These are phyloP conservation scores for Alosa sapidissima DNA, from an alignment of 2,797 vertebrate genomes.

Conservation along the genomic window DNA sequence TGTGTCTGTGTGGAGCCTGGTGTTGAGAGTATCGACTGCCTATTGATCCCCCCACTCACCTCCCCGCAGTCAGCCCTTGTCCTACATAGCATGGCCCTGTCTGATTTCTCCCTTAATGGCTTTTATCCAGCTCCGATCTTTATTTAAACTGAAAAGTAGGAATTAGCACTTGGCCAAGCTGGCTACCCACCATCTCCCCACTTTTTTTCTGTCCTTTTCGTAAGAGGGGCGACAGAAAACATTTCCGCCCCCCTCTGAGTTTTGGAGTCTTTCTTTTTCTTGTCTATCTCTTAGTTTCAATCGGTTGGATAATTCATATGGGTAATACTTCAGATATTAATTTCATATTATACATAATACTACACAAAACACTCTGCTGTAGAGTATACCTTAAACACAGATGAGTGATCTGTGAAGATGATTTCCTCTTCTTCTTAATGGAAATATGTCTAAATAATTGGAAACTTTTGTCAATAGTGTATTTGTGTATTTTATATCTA, in stretches of 20 bases:
- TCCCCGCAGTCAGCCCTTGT: conserved; percentile 84
- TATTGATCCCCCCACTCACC: conserved; percentile 83
- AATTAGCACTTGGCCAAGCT: conserved; percentile 77
- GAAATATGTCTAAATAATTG: neutral
- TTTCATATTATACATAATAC: neutral
- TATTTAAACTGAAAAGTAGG: conserved; percentile 87
- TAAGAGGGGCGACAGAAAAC: conserved; percentile 14
- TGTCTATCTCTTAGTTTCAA: neutral
- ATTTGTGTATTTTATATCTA: neutral
- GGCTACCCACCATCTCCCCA: conserved; percentile 66
- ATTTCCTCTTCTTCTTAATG: neutral
- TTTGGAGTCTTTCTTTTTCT: neutral
- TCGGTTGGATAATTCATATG: neutral
- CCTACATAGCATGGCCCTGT: conserved; percentile 82
- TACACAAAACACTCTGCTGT: neutral
- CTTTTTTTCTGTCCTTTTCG: conserved; percentile 44
- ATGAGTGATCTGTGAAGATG: neutral
- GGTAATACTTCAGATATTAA: neutral
- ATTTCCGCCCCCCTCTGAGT: conserved; percentile 49
- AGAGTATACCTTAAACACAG: neutral
- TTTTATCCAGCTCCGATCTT: conserved; percentile 85
- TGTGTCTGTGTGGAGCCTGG: conserved; percentile 50
- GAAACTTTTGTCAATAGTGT: neutral
- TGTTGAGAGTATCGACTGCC: conserved; percentile 82
- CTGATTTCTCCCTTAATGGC: conserved; percentile 86